Percentiles rank a stretch among this genome's conserved stretches.
Conservation (phyloP, 2,797 vertebrate genomes). For the Enteromius paludinosus region DNA sequence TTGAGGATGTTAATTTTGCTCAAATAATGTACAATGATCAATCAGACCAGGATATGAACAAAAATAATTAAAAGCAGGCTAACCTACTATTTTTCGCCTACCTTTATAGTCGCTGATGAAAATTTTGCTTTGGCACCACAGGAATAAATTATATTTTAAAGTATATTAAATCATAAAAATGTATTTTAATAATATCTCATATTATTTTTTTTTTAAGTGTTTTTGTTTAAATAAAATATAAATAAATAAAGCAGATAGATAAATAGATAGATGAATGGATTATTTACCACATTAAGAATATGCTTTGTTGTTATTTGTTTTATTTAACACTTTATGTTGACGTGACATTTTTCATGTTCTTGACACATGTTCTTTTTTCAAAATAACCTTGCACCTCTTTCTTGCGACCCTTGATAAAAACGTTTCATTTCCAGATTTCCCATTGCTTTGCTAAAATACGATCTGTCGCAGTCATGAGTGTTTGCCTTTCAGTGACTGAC, state of each 20-base stretch:
- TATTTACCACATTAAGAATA: neutral
- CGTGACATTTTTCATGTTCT: neutral
- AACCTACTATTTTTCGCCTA: no score
- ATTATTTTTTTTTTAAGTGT: neutral
- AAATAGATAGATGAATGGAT: neutral
- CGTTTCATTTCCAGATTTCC: neutral
- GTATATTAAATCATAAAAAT: no score
- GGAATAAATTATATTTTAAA: no score
- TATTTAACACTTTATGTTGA: neutral
- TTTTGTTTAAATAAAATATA: neutral
- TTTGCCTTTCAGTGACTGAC: constrained; percentile 9
- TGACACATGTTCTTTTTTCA: no score
- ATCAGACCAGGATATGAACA: no score
- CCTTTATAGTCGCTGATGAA: no score
- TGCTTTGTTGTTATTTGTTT: neutral
- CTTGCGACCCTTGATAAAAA: neutral
- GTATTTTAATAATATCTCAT: no score
- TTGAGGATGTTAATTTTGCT: no score
- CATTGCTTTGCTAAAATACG: constrained; percentile 3
- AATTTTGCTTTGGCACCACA: no score
- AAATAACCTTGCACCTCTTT: neutral
- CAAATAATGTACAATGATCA: no score
- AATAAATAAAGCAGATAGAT: neutral
- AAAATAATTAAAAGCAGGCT: no score
- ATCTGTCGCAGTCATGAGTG: constrained; percentile 27